Base-by-base conservation (phyloP, 2,797 vertebrate genomes). In the Leuciscus waleckii region DNA sequence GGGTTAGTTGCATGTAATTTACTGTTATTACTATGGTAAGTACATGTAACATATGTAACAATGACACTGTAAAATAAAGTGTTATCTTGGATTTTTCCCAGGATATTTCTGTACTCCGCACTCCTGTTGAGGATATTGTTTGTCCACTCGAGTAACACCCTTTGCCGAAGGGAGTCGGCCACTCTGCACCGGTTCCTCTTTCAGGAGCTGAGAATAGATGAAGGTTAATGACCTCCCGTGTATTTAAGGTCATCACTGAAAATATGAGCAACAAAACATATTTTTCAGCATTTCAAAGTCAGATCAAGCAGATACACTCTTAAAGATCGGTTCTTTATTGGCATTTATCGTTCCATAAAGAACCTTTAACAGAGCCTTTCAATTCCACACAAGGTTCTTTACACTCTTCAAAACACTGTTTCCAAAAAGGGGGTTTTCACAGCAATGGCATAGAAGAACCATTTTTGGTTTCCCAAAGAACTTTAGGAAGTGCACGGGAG, bases 191-290 rank as follows among this genome's bases (percentile, higher is more conserved):
- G 81, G 86, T 91, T 91, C 77, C 75, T 85, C 65, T 84, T 71
- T 84, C 82, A 85, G 88, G 41, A 35, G 69, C 90, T 89, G 74
- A 90, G 86, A 93, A 93, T 89, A 92, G 91, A 87, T 37, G 79
- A 77, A 93, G 61, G 89, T 93, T 91, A 91, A 92, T 91, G 80
- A 85, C 76, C 83, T 89, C 41, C 67, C 83, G 41, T 71, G 73
- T 35, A 51, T 37, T 77, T 19, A 56, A 63, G 8, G 70, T 49
- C 29, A 54, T 81, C 21, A 0, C 14, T 17, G 29, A 68, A 67
- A 26, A 35, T n/a, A 70, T 56, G 2, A 56, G 21, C 16, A 14
- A 39, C 11, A 26, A 81, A 69, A 70, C 19, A 58, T n/a, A 16
- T n/a, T 63, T 58, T 29, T 39, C 37, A 61, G 37, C 0, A 8